phyloP scores from a whole-genome alignment of 2,888 invertebrate genomes.

The Brassicogethes aeneus region DNA sequence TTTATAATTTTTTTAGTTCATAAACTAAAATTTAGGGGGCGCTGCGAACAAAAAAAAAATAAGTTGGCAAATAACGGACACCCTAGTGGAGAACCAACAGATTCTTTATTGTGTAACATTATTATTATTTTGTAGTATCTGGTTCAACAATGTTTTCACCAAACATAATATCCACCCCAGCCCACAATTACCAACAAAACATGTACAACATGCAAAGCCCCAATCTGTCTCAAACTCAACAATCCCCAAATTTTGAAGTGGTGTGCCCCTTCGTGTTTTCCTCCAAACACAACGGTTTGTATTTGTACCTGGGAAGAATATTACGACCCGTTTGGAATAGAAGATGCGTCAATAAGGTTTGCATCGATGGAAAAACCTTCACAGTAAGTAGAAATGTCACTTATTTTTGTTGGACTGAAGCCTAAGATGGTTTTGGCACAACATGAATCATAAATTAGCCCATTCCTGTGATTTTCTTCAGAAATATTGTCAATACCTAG shows the following conservation, averaged over 20 bases:
- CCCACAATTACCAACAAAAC: conserved; percentile 20
- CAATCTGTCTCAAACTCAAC: conserved; percentile 16
- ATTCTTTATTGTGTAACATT: background rate
- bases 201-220: conserved; percentile 10
- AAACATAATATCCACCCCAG: conserved; percentile 37
- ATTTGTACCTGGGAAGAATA: conserved; percentile 82
- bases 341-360: conserved; percentile 57
- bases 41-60: too few species aligned
- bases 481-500: too few species aligned
- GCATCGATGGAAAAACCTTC: conserved; percentile 46
- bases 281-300: conserved; percentile 88
- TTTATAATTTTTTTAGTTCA: too few species aligned
- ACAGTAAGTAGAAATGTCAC: conserved; percentile 43
- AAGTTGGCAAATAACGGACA: too few species aligned
- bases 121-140: conserved; percentile 15
- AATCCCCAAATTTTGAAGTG: conserved; percentile 20
- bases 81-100: too few species aligned
- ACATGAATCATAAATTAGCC: too few species aligned
- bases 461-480: too few species aligned
- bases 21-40: too few species aligned
- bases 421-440: too few species aligned
- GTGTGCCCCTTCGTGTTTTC: conserved; percentile 43
- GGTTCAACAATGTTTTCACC: conserved; percentile 30
- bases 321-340: conserved; percentile 83
- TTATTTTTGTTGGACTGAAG: too few species aligned